A percentile compares a stretch with the other conserved stretches of the same genome.
These are phyloP conservation scores for Porites cylindrica DNA, from an alignment of 92 coral and sea anemone species.

Conservation along the genomic window DNA sequence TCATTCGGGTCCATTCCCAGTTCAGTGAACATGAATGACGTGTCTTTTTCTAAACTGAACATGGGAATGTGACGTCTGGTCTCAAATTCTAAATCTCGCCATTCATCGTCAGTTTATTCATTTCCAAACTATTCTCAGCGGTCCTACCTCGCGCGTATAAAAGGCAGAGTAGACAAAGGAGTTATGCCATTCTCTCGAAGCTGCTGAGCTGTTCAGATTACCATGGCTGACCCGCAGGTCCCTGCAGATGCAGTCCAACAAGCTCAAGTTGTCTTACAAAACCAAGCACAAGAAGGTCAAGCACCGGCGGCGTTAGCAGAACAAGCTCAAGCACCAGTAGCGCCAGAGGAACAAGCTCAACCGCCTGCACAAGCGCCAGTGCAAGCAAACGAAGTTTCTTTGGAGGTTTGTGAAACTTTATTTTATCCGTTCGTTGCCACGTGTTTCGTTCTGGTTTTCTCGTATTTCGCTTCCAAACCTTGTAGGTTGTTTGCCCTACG, in stretches of 20 bases:
- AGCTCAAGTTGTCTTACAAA: constrained; percentile 8
- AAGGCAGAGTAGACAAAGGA: constrained; percentile 21
- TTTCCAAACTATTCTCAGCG: constrained; percentile 10
- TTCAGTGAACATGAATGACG: too few relatives aligned
- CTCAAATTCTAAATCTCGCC: too few relatives aligned
- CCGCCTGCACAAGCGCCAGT: constrained; percentile 3
- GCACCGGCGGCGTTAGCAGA: too few relatives aligned
- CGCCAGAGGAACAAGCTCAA: background rate
- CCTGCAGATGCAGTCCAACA: constrained; percentile 1
- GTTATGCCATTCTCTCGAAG: constrained; percentile 11
- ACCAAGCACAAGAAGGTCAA: background rate
- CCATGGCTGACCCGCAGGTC: constrained; percentile 1
- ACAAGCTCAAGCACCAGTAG: constrained; percentile 2
- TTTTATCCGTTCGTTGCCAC: constrained; percentile 1
- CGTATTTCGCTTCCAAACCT: background rate
- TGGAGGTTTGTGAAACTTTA: constrained; percentile 7
- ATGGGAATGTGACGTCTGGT: too few relatives aligned
- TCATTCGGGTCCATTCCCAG: too few relatives aligned
- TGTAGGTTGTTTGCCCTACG: background rate
- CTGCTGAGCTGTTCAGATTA: background rate
- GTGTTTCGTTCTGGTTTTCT: background rate
- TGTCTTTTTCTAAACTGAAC: too few relatives aligned
- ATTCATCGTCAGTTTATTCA: too few relatives aligned
- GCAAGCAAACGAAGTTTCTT: background rate
- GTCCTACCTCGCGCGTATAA: constrained; percentile 37